Percentiles rank a stretch among this genome's conserved stretches.
Conservation (phyloP, 2,888 invertebrate species). For the Trachelus tabidus region DNA sequence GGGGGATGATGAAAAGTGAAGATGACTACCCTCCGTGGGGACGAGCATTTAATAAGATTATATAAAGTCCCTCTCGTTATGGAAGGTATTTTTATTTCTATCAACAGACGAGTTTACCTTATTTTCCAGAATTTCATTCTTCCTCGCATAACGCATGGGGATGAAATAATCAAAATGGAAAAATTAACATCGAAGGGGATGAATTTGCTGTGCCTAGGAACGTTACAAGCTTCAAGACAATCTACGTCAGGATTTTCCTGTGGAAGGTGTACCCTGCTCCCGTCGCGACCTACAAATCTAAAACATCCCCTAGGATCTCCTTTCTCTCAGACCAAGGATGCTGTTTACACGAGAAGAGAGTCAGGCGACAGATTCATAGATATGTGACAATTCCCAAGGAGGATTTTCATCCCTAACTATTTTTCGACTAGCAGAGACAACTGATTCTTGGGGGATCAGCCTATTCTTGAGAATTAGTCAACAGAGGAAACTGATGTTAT, state of each 20-base stretch:
- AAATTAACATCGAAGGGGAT: neutral
- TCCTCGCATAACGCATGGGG: neutral
- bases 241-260: neutral
- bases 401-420: neutral
- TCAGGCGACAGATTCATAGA: neutral
- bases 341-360: neutral
- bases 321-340: neutral
- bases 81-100: neutral
- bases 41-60: neutral
- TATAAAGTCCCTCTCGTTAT: neutral
- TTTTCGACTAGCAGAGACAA: neutral
- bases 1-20: neutral
- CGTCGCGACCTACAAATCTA: too few relatives aligned
- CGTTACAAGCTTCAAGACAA: neutral
- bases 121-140: neutral
- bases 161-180: neutral
- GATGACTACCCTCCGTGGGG: neutral
- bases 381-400: neutral
- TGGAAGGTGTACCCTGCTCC: too few relatives aligned
- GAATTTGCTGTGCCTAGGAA: neutral
- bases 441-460: neutral
- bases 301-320: neutral
- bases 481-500: neutral
- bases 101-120: neutral
- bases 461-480: neutral